Percentiles rank a stretch among this genome's conserved stretches.
phyloP scores from a whole-genome alignment of 2,888 invertebrate genomes.

The Boloria selene region DNA sequence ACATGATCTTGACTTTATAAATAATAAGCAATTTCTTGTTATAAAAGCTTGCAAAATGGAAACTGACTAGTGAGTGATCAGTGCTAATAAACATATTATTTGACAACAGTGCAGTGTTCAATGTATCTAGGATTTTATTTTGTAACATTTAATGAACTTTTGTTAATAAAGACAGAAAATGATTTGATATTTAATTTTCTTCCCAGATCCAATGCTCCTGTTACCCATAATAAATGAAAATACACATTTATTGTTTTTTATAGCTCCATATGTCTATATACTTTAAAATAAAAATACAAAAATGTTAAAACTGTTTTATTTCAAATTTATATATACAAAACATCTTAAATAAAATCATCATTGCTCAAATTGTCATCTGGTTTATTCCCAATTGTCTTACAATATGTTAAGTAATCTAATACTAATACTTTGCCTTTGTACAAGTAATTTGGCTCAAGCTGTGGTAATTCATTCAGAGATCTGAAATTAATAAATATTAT shows the following conservation, averaged over 20 bases:
- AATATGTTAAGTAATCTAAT: conserved; percentile 74
- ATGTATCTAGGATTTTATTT: conserved; percentile 52
- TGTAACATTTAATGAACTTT: conserved; percentile 54
- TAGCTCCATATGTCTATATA: background rate
- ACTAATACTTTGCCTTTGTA: conserved; percentile 74
- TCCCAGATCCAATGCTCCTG: conserved; percentile 75
- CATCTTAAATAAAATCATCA: background rate
- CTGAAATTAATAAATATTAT: too few relatives aligned
- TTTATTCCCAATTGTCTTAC: conserved; percentile 64
- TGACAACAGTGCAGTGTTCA: conserved; percentile 60
- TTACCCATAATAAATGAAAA: conserved; percentile 52
- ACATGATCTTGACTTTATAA: conserved; percentile 35
- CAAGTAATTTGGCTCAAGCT: conserved; percentile 63
- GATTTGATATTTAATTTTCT: conserved; percentile 53
- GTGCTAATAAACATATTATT: conserved; percentile 58
- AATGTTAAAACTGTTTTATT: conserved; percentile 13
- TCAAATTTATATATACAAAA: conserved; percentile 4
- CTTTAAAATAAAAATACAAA: conserved; percentile 9
- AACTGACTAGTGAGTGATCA: conserved; percentile 69
- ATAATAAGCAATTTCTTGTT: conserved; percentile 66
- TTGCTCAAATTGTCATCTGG: background rate
- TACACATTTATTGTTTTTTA: background rate
- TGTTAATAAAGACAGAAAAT: conserved; percentile 68
- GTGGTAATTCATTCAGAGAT: conserved; percentile 56
- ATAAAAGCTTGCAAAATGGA: conserved; percentile 78